Percentiles rank a stretch among this genome's conserved stretches.
These are phyloP conservation scores for Parambassis ranga DNA, from an alignment of 2,797 vertebrate genomes.

Conservation along the genomic window DNA sequence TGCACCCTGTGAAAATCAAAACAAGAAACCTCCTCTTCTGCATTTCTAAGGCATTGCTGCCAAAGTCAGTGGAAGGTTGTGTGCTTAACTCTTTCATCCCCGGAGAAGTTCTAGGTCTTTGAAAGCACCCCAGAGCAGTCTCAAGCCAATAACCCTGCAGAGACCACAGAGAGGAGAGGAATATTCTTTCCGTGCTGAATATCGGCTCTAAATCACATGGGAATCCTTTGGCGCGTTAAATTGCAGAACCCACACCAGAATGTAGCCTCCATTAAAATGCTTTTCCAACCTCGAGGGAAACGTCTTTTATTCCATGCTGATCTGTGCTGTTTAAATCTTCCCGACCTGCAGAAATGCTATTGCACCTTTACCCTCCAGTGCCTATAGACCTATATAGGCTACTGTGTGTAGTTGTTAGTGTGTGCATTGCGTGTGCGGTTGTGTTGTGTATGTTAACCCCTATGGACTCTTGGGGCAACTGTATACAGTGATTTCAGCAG, in stretches of 20 bases:
- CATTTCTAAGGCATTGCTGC: slow-evolving; percentile 31
- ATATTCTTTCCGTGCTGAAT: slow-evolving; percentile 38
- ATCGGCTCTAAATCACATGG: slow-evolving; percentile 40
- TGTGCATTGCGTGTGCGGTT: background rate
- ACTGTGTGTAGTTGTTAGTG: slow-evolving; percentile 4
- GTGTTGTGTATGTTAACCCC: slow-evolving; percentile 26
- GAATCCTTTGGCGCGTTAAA: slow-evolving; percentile 49
- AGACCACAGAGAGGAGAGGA: slow-evolving; percentile 32
- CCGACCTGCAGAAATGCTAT: slow-evolving; percentile 40
- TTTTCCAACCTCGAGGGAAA: slow-evolving; percentile 59
- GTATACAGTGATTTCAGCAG: slow-evolving; percentile 43
- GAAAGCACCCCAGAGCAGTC: slow-evolving; percentile 43
- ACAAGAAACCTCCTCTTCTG: slow-evolving; percentile 40
- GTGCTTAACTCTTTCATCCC: slow-evolving; percentile 48
- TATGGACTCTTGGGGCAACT: slow-evolving; percentile 29
- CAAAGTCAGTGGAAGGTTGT: slow-evolving; percentile 60
- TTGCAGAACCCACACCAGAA: slow-evolving; percentile 46
- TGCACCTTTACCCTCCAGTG: slow-evolving; percentile 44
- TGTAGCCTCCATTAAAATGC: slow-evolving; percentile 51
- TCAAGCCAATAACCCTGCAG: slow-evolving; percentile 47
- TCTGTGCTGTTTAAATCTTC: slow-evolving; percentile 46
- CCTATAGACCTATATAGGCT: slow-evolving; percentile 20
- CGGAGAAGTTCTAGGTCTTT: slow-evolving; percentile 24
- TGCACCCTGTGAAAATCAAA: slow-evolving; percentile 34
- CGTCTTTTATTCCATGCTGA: slow-evolving; percentile 47